Percentiles rank a stretch among this genome's conserved stretches.
Conservation (phyloP, 2,113 vertebrate genomes). For the Phycodurus eques region DNA sequence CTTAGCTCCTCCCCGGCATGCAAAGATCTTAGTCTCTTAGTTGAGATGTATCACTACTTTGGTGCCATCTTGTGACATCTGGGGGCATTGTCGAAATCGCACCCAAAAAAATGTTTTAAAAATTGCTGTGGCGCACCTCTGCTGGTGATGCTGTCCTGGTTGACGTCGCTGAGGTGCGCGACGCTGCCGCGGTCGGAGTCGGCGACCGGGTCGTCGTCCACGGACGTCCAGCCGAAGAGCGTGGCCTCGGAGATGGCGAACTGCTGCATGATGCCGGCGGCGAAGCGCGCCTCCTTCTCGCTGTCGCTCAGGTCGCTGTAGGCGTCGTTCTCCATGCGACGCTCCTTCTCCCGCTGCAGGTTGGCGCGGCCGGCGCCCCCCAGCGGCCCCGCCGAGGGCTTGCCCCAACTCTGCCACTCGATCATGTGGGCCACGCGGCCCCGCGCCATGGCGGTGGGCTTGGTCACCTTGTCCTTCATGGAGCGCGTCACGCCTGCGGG, state of each 20-base stretch:
- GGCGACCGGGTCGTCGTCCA: constrained; percentile 91
- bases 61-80: too few species aligned
- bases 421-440: constrained; percentile 98
- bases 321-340: constrained; percentile 86
- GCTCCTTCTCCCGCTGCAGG: constrained; percentile 81
- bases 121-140: constrained; percentile 58
- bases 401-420: constrained; percentile 97
- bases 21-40: too few species aligned
- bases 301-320: constrained; percentile 96
- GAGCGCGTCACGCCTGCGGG: constrained; percentile 84
- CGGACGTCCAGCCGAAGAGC: constrained; percentile 92
- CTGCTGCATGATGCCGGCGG: constrained; percentile 93
- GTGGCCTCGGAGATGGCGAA: constrained; percentile 97
- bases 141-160: constrained; percentile 88
- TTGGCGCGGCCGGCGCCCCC: constrained; percentile 71
- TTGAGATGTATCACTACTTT: too few species aligned
- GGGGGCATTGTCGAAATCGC: not conserved
- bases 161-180: constrained; percentile 88
- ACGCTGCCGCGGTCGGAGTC: constrained; percentile 90
- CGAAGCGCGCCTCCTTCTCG: constrained; percentile 95
- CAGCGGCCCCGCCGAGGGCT: constrained; percentile 67
- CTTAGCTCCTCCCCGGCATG: too few species aligned
- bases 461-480: constrained; percentile 98
- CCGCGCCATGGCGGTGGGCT: constrained; percentile 95
- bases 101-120: too few species aligned